A percentile compares a stretch with the other conserved stretches of the same genome.
Conservation (phyloP, 64 coral and sea anemone species). For the Montipora efflorescens region DNA sequence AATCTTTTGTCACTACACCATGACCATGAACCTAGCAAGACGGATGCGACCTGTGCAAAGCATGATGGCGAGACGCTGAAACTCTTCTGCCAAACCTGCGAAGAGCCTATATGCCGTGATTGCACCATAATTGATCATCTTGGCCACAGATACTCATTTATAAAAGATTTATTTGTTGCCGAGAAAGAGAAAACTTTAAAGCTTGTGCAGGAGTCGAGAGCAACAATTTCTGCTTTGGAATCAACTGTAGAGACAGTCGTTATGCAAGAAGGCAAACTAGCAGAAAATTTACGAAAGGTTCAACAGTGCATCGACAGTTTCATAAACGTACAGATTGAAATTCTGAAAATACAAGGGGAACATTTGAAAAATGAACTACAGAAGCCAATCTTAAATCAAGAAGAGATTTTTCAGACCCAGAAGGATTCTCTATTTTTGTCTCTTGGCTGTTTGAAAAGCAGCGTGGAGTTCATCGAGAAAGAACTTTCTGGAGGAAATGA, state of each 20-base stretch:
- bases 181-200: conserved; percentile 15
- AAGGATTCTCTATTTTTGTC: neutral
- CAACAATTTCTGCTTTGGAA: neutral
- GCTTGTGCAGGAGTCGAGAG: neutral
- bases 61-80: conserved; percentile 41
- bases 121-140: conserved; percentile 59
- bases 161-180: conserved; percentile 1
- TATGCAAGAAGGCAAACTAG: neutral
- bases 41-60: neutral
- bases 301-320: neutral
- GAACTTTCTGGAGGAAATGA: neutral
- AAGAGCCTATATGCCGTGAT: conserved; percentile 46
- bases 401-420: neutral
- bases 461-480: neutral
- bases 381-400: neutral
- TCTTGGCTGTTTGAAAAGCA: conserved; percentile 1
- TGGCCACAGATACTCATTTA: conserved; percentile 27
- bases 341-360: neutral
- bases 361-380: neutral
- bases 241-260: neutral
- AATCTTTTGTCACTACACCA: conserved; percentile 41
- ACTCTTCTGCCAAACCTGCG: conserved; percentile 49
- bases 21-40: neutral
- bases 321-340: conserved; percentile 3
- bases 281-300: neutral